Evolutionary conservation across 1,140 invertebrate species (phyloP).

Genomic region (Neodiprion pinetum): DNA sequence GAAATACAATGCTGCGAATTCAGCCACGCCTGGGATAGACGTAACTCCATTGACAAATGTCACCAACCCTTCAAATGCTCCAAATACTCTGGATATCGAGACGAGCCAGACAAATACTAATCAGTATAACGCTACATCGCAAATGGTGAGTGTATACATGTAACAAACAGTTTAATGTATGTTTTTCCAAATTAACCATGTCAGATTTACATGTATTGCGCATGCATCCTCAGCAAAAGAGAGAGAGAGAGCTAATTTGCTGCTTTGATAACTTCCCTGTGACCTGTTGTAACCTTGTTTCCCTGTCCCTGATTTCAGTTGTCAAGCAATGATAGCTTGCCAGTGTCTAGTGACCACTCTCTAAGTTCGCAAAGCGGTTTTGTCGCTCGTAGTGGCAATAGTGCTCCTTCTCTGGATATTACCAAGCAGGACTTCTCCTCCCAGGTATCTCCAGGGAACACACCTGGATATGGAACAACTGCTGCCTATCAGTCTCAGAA

Average conservation of each 20-base stretch:
- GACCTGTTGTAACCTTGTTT: not conserved
- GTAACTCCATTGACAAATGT: slow-evolving; percentile 46
- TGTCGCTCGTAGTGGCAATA: slow-evolving; percentile 39
- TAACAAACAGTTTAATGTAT: not conserved
- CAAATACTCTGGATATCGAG: slow-evolving; percentile 54
- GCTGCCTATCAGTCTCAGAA: slow-evolving; percentile 54
- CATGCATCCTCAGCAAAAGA: not conserved
- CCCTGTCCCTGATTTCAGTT: slow-evolving; percentile 38
- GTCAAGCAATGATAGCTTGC: slow-evolving; percentile 43
- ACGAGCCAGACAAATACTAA: slow-evolving; percentile 46
- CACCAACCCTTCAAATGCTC: slow-evolving; percentile 44
- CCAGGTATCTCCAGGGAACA: slow-evolving; percentile 50
- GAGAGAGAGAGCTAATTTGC: not conserved
- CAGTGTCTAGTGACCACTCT: slow-evolving; percentile 46
- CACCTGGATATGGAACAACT: slow-evolving; percentile 44
- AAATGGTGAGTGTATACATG: slow-evolving; percentile 45
- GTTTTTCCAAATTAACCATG: not conserved
- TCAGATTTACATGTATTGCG: slow-evolving; percentile 21
- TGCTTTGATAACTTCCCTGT: slow-evolving; percentile 5
- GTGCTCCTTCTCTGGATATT: slow-evolving; percentile 46
- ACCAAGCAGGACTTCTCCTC: slow-evolving; percentile 51
- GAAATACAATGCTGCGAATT: slow-evolving; percentile 51
- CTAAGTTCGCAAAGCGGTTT: slow-evolving; percentile 49
- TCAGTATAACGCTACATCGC: slow-evolving; percentile 48
- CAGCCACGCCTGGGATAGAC: slow-evolving; percentile 48